These are phyloP conservation scores for Rhinogobius similis DNA, from an alignment of 2,113 vertebrate genomes.

Conservation along the genomic window DNA sequence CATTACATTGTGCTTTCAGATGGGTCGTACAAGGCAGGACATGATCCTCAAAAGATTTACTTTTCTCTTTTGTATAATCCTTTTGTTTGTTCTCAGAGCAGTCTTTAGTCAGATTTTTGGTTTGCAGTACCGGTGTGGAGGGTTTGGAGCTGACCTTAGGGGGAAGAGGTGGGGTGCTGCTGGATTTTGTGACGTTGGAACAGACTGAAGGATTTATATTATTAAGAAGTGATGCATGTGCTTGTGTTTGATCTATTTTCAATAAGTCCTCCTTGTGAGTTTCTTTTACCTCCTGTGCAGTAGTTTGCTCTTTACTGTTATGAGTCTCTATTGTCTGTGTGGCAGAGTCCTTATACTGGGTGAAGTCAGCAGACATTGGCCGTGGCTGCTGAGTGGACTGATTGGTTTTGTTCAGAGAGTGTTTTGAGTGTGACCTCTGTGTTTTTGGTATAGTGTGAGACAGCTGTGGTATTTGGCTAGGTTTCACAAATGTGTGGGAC, in stretches of 20 bases:
- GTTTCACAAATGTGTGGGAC: conserved; percentile 33
- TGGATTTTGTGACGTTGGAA: conserved; percentile 29
- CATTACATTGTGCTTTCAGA: conserved; percentile 77
- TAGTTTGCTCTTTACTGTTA: conserved; percentile 27
- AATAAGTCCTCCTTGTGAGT: conserved; percentile 11
- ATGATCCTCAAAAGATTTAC: conserved; percentile 53
- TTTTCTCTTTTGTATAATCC: conserved; percentile 54
- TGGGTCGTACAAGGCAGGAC: conserved; percentile 64
- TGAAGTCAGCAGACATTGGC: conserved; percentile 66
- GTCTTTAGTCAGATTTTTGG: conserved; percentile 41
- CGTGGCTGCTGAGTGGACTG: conserved; percentile 44
- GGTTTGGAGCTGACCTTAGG: conserved; percentile 46
- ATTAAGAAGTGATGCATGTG: conserved; percentile 25
- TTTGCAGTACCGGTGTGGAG: conserved; percentile 43
- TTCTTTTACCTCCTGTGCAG: conserved; percentile 23
- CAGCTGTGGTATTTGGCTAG: conserved; percentile 51
- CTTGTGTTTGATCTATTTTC: conserved; percentile 30
- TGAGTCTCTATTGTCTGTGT: conserved; percentile 62
- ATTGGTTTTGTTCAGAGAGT: conserved; percentile 46
- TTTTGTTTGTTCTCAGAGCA: conserved; percentile 41
- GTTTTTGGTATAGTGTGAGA: conserved; percentile 72
- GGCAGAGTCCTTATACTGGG: conserved; percentile 62
- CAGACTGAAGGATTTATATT: conserved; percentile 38
- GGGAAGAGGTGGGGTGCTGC: conserved; percentile 48
- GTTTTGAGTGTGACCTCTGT: conserved; percentile 55